Conservation (phyloP, 2,888 invertebrate species). For the Horisme vitalbata region DNA sequence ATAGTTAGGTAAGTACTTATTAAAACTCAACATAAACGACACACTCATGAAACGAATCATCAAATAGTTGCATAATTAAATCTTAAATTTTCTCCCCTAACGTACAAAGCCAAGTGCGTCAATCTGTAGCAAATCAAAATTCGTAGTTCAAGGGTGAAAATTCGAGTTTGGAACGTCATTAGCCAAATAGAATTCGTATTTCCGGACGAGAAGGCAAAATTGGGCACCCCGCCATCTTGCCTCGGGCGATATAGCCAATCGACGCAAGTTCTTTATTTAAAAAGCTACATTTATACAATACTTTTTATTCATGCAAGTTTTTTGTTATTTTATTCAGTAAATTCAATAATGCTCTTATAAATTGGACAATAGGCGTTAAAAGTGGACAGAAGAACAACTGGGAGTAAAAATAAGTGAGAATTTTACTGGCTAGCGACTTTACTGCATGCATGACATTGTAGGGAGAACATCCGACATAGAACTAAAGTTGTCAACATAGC, state of each 20-base stretch:
- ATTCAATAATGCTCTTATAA: constrained; percentile 50
- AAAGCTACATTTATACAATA: constrained; percentile 58
- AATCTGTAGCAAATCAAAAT: constrained; percentile 14
- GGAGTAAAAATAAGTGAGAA: too few relatives aligned
- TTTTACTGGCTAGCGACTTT: too few relatives aligned
- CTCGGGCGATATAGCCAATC: constrained; percentile 72
- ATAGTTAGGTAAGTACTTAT: too few relatives aligned
- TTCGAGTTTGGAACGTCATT: constrained; percentile 60
- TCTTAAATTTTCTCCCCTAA: not conserved
- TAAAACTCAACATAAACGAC: too few relatives aligned
- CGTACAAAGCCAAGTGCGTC: not conserved
- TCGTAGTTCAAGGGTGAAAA: constrained; percentile 29
- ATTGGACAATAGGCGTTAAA: too few relatives aligned
- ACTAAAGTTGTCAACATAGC: too few relatives aligned
- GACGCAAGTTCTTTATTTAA: constrained; percentile 68
- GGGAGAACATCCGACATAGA: too few relatives aligned
- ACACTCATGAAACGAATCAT: not conserved
- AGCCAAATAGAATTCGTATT: constrained; percentile 72
- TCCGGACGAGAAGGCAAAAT: constrained; percentile 69
- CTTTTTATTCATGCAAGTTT: constrained; percentile 58
- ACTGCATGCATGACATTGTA: too few relatives aligned
- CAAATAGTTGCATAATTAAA: too few relatives aligned
- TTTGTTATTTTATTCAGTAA: constrained; percentile 54
- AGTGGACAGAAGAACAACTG: too few relatives aligned
- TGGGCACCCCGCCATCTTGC: constrained; percentile 76